phyloP scores from a whole-genome alignment of 2,888 invertebrate genomes.

The Panopea generosa region DNA sequence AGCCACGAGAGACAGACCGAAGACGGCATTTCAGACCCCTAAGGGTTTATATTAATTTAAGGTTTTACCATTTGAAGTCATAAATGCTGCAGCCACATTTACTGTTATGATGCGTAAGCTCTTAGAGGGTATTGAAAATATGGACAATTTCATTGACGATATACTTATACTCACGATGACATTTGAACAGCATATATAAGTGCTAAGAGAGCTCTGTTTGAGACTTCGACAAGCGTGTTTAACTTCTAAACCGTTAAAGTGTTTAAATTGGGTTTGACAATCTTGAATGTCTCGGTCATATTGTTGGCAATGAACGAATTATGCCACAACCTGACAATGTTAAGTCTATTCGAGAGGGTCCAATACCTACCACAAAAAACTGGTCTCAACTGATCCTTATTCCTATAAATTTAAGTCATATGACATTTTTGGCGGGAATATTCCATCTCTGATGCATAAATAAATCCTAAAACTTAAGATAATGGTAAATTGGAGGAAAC shows the following conservation, averaged over 20 bases:
- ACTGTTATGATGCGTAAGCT: conserved; percentile 44
- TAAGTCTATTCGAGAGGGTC: conserved; percentile 9
- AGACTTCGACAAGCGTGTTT: conserved; percentile 33
- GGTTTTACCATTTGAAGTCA: conserved; percentile 46
- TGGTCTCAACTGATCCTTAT: too few species aligned
- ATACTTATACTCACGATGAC: conserved; percentile 41
- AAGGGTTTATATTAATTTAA: conserved; percentile 35
- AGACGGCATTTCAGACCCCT: conserved; percentile 53
- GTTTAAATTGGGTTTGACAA: conserved; percentile 11
- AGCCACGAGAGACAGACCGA: conserved; percentile 15
- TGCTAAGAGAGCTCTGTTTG: conserved; percentile 36
- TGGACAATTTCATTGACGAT: conserved; percentile 55
- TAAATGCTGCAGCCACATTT: conserved; percentile 34
- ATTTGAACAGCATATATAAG: conserved; percentile 43
- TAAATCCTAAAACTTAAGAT: too few species aligned
- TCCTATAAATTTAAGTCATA: too few species aligned
- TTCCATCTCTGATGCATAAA: too few species aligned
- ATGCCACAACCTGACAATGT: conserved; percentile 18
- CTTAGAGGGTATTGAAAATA: conserved; percentile 27
- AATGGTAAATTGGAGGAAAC: too few species aligned
- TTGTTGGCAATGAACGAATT: conserved; percentile 19
- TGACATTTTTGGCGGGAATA: too few species aligned
- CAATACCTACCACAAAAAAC: conserved; percentile 8
- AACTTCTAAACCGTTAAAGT: conserved; percentile 47
- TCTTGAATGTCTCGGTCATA: conserved; percentile 31